Evolutionary conservation across 1,140 invertebrate species (phyloP), one percentile per base, ranked within the genome.

Genomic region (Mya arenaria): DNA sequence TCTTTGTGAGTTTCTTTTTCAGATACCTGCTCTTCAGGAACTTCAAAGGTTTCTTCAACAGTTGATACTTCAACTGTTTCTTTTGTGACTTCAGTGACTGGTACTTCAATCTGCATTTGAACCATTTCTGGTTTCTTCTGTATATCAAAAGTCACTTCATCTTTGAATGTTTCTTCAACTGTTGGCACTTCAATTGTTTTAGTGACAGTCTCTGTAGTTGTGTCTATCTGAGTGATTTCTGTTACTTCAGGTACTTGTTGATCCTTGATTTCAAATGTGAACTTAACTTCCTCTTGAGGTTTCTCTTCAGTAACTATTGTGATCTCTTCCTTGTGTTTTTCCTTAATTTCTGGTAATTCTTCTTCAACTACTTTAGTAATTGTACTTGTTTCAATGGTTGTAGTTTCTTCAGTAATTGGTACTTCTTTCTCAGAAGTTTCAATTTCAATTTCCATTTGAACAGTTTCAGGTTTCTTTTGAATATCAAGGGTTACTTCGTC

Each of bases 291-390:
- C 66, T 82, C 69, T 28, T 30, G 34, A 55, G 83, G 81, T 39
- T 83, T 71, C 2, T 84, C 82, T 82, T 80, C 63, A 25, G 87
- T 86, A 17, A 88, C 62, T 36, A 89, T 52, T 19, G 83, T 58
- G 66, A 89, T 84, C 37, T 87, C 85, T 74, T 89, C 86, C 52
- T 83, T 89, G 60, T 86, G 81, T 23, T 28, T 80, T 55, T 89
- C 68, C 28, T 17, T 17, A 23, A 73, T 39, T 37, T 71, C 56
- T 52, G 71, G 66, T 8, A 69, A 44, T 6, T 48, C 41, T 65
- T 73, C 60, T 66, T 65, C 28, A 5, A 48, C 37, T 73, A 44
- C 37, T 52, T 65, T 44, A 23, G 52, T 62, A 56, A 78, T 17
- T 25, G 28, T 17, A 30, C 69, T 37, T 25, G 37, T 62, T 62